phyloP scores from a whole-genome alignment of 2,113 vertebrate species.

The Pelmatolapia mariae region DNA sequence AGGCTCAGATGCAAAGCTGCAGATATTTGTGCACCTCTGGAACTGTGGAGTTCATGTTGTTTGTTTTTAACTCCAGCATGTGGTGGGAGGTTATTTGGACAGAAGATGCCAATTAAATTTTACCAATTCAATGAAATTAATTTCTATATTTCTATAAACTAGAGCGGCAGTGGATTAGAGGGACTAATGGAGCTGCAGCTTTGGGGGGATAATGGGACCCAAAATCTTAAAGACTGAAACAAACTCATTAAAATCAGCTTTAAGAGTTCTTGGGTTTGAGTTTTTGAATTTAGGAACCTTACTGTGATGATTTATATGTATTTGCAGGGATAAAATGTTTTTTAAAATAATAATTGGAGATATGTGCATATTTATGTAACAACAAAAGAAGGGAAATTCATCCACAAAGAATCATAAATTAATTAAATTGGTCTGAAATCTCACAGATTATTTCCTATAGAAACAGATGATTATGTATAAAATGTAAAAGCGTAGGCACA shows the following conservation, averaged over 20 bases:
- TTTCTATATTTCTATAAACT: background rate
- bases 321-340: background rate
- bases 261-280: accelerated
- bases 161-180: accelerated
- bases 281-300: background rate
- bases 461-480: background rate
- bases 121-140: accelerated
- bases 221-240: background rate
- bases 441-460: background rate
- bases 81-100: background rate
- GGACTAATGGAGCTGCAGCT: background rate
- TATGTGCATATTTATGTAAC: background rate
- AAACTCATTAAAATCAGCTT: background rate
- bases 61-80: background rate
- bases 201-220: no score
- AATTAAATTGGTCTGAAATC: background rate
- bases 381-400: background rate
- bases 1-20: background rate
- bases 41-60: background rate
- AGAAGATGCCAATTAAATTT: accelerated
- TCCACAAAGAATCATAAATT: background rate
- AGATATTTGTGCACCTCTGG: background rate
- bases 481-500: background rate
- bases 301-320: background rate
- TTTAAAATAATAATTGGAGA: background rate